phyloP scores from a whole-genome alignment of 2,113 vertebrate species.

The Sinosuthora webbiana region DNA sequence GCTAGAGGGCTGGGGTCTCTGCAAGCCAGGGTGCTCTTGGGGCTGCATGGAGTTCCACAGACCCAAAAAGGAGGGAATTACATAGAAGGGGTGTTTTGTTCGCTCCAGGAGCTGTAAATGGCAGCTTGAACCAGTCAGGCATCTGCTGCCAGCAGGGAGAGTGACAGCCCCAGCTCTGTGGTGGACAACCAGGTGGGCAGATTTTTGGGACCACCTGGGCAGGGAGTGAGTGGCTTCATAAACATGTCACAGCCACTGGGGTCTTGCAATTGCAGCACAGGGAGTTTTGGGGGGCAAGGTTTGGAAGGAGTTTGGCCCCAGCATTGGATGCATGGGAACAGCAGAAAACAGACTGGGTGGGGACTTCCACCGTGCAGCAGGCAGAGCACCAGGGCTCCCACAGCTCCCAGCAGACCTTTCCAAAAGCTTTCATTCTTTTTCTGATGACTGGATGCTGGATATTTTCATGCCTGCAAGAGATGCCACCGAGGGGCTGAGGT shows the following conservation, averaged over 20 bases:
- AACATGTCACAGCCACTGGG: background rate
- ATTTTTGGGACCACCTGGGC: background rate
- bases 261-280: background rate
- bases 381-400: background rate
- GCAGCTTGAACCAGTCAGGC: background rate
- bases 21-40: background rate
- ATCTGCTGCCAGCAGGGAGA: background rate
- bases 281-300: background rate
- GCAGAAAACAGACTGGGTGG: background rate
- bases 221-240: background rate
- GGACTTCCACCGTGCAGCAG: background rate
- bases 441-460: accelerated
- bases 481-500: accelerated
- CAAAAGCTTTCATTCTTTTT: background rate
- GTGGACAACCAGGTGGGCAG: accelerated
- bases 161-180: background rate
- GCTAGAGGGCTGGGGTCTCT: no score
- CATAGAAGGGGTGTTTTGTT: background rate
- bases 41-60: background rate
- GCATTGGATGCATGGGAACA: background rate
- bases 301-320: background rate
- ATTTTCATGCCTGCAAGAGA: background rate
- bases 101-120: background rate
- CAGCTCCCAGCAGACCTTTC: background rate
- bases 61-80: background rate